Evolutionary conservation across 2,113 vertebrate species (phyloP), one percentile per base, ranked within the genome.

Genomic region (Morone chrysops): DNA sequence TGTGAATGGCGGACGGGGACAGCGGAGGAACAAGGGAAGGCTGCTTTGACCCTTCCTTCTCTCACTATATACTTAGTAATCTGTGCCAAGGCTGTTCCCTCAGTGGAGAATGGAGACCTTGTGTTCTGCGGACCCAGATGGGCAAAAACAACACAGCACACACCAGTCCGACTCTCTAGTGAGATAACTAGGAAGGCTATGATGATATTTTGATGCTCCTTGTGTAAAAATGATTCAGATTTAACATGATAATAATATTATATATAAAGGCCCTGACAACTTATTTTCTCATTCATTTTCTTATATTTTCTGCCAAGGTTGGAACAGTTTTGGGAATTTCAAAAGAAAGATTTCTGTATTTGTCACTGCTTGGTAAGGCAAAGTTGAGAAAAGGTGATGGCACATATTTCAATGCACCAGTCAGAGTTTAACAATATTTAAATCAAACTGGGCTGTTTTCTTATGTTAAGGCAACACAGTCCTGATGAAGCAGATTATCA

Each of bases 41-140:
- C 89, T 87, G 85, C 82, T 90, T 81, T 12, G 54, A 75, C 83
- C 80, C 87, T 83, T 75, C 77, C 79, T 71, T 61, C 70, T 71
- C 87, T 68, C 82, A 59, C 87, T 70, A 87, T 89, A 81, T 81
- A 93, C 90, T 94, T 93, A 90, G 90, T 89, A 92, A 92, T 93
- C 90, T 86, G 75, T 81, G 89, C 89, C 86, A 89, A 90, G 82
- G 83, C 89, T 79, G 79, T 71, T 87, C 89, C 84, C 89, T 86
- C 82, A 86, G 68, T 76, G 80, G 84, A 93, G 91, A 94, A 93
- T 90, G 88, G 90, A 90, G 91, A 92, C 90, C 89, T 93, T 94
- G 94, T 94, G 87, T 92, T 80, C 87, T 16, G 85, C 75, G 65
- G 70, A 78, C 88, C 87, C 93, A 93, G 94, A 93, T 94, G 93